Percentiles rank a stretch among this genome's conserved stretches.
phyloP scores from a whole-genome alignment of 2,888 invertebrate genomes.

The Falcaria lacertinaria region DNA sequence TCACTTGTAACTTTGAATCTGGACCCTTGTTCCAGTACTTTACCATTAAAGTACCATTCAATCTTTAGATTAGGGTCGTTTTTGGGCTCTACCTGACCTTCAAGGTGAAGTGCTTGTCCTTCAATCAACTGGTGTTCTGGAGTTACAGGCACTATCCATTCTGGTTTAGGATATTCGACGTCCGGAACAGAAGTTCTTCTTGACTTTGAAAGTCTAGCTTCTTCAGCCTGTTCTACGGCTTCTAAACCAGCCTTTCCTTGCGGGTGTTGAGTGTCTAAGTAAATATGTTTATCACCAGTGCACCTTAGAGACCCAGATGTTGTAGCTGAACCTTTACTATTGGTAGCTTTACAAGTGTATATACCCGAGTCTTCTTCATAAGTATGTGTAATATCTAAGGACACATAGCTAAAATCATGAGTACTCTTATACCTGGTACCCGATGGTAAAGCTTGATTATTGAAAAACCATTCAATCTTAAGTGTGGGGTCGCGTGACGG shows the following conservation, averaged over 20 bases:
- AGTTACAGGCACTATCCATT: constrained; percentile 90
- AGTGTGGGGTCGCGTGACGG: constrained; percentile 95
- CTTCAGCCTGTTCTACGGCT: constrained; percentile 93
- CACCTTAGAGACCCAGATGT: constrained; percentile 94
- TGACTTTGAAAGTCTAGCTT: constrained; percentile 86
- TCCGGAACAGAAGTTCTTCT: constrained; percentile 86
- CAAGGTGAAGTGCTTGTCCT: constrained; percentile 92
- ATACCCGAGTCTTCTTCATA: constrained; percentile 96
- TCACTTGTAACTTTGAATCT: constrained; percentile 96
- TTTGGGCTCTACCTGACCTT: constrained; percentile 96
- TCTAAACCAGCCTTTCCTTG: constrained; percentile 95
- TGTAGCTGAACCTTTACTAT: constrained; percentile 92
- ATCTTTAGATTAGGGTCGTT: constrained; percentile 94
- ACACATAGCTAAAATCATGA: constrained; percentile 97
- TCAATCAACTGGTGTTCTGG: constrained; percentile 90
- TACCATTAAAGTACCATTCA: constrained; percentile 97
- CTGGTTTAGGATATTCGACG: constrained; percentile 89
- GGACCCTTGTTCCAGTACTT: constrained; percentile 90
- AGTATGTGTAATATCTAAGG: constrained; percentile 91
- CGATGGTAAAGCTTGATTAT: constrained; percentile 92
- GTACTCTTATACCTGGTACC: constrained; percentile 95
- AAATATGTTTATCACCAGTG: constrained; percentile 88
- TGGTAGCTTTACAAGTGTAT: constrained; percentile 93
- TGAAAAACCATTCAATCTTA: constrained; percentile 96
- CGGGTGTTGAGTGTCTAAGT: constrained; percentile 95